phyloP scores from a whole-genome alignment of 2,888 invertebrate genomes.

The Oscheius sp. region DNA sequence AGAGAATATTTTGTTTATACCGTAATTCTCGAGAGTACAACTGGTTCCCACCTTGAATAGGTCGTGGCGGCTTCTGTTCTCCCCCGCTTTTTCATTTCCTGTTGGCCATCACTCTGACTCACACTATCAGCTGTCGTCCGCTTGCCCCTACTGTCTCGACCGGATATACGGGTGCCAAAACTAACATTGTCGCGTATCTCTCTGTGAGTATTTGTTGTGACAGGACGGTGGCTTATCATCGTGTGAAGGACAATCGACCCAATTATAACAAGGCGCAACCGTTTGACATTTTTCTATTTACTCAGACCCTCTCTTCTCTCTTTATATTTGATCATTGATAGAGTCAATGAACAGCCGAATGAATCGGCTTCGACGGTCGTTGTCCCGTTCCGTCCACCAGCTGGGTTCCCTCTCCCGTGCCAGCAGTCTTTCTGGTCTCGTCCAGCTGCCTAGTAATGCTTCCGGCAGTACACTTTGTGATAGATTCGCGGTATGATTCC shows the following conservation, averaged over 20 bases:
- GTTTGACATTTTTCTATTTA: not conserved
- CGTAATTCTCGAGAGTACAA: no score
- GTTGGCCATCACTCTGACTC: not conserved
- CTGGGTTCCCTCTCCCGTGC: constrained; percentile 49
- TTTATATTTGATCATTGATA: not conserved
- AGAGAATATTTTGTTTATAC: no score
- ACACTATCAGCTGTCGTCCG: not conserved
- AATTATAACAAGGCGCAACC: not conserved
- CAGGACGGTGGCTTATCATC: not conserved
- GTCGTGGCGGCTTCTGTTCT: no score
- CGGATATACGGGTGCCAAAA: constrained; percentile 18
- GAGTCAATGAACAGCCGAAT: constrained; percentile 55
- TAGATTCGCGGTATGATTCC: constrained; percentile 50
- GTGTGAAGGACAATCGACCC: constrained; percentile 17
- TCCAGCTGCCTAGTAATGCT: constrained; percentile 52
- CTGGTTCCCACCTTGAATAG: no score
- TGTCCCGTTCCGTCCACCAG: constrained; percentile 58
- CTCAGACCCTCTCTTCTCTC: not conserved
- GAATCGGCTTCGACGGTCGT: constrained; percentile 53
- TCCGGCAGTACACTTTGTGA: constrained; percentile 44
- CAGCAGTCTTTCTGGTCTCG: constrained; percentile 50
- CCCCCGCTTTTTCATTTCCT: not conserved
- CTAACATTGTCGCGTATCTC: constrained; percentile 12
- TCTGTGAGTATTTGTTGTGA: constrained; percentile 20
- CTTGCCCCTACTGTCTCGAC: not conserved